Conservation (phyloP, 2,888 invertebrate species). For the Dryococelus australis region DNA sequence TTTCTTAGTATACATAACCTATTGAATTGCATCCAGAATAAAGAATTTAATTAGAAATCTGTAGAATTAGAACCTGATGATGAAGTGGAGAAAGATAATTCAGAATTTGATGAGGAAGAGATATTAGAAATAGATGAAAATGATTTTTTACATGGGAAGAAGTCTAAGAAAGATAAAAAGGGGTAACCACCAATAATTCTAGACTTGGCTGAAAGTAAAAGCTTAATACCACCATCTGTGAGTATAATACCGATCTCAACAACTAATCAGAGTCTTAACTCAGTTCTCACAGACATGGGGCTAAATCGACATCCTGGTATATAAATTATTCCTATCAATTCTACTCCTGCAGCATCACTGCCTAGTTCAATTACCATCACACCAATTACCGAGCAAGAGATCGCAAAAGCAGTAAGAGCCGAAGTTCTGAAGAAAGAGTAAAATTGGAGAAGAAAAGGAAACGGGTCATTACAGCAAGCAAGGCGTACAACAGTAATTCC, state of each 20-base stretch:
- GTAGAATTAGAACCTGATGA: conserved; percentile 36
- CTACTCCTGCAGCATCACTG: conserved; percentile 68
- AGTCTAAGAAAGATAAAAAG: conserved; percentile 62
- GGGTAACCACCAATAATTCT: conserved; percentile 55
- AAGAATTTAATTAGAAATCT: too few species aligned
- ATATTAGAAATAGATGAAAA: conserved; percentile 63
- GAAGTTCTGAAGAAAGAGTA: conserved; percentile 58
- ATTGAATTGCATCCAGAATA: too few species aligned
- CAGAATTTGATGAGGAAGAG: conserved; percentile 46
- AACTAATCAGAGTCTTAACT: conserved; percentile 60
- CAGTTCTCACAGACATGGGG: conserved; percentile 67
- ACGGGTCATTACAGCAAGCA: too few species aligned
- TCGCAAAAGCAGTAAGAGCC: conserved; percentile 57
- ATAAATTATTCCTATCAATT: conserved; percentile 83
- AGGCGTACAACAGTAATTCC: too few species aligned
- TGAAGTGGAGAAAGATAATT: conserved; percentile 44
- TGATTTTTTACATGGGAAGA: conserved; percentile 64
- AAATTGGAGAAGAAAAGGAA: conserved; percentile 75
- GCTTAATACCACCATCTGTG: conserved; percentile 66
- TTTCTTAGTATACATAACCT: too few species aligned
- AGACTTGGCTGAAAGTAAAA: conserved; percentile 66
- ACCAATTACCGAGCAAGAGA: conserved; percentile 67
- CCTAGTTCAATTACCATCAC: conserved; percentile 89
- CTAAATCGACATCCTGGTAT: conserved; percentile 78
- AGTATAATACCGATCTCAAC: conserved; percentile 68